Evolutionary conservation across 2,113 vertebrate genomes (phyloP), one percentile per base, ranked within the genome.

Genomic region (Psophia crepitans): DNA sequence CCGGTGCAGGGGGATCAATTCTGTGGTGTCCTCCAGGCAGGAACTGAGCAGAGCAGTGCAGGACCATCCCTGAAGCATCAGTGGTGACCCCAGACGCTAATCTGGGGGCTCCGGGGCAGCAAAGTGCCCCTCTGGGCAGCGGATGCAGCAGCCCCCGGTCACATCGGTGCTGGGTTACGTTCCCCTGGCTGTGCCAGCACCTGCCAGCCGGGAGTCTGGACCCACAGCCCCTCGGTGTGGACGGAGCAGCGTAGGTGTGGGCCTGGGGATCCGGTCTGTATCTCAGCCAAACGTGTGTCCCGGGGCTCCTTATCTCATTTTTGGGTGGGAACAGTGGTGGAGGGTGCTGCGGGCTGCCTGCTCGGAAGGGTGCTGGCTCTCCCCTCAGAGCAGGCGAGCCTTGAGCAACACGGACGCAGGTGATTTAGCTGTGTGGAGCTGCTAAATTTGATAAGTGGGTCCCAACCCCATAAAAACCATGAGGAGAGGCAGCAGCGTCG

Each of bases 211-310:
- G 57, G 73, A 60, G 22, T 7, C 68, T 8, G 1, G 8, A 8
- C 80, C 61, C 37, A 8, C n/a, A 68, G 66, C 3, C 0, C 27
- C 12, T 30, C 27, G 5, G 74, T 0, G n/a, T 21, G 44, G 58
- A 4, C 12, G 0, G 16, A 83, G 66, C 32, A 54, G 24, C 3
- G 4, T 5, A 17, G 63, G 5, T 5, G 10, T 43, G 84, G 49
- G 32, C 27, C 14, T 0, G 4, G 71, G 56, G 22, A 27, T 6
- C 15, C 17, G 24, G 4, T 46, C 27, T 7, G 8, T 30, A 5
- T 28, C 76, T 71, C 6, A 2, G 41, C 35, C 8, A 1, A 6
- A 11, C 65, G 4, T 1, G 0, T 30, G 43, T 66, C 26, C 53
- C 37, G 48, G 53, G 33, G 35, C 48, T 87, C 37, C n/a, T 57